Conservation (phyloP, 2,888 invertebrate genomes). For the Agonopterix subpropinquella region DNA sequence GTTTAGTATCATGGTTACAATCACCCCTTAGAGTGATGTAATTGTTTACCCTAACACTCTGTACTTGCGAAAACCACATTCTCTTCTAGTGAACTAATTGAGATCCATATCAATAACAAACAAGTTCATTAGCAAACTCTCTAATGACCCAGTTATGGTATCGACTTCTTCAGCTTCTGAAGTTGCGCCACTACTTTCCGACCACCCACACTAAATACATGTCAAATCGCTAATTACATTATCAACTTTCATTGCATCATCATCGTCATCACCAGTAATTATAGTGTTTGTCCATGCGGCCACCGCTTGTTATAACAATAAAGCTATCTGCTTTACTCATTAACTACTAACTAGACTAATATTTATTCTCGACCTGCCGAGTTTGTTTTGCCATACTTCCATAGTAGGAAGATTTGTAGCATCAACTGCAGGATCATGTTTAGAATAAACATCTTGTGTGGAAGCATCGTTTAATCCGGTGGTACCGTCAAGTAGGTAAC, state of each 20-base stretch:
- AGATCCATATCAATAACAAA: background rate
- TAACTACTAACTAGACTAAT: constrained; percentile 41
- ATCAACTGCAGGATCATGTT: constrained; percentile 14
- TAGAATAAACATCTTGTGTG: constrained; percentile 11
- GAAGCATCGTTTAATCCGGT: constrained; percentile 55
- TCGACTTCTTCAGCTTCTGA: constrained; percentile 41
- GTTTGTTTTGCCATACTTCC: constrained; percentile 20
- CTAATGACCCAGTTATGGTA: constrained; percentile 47
- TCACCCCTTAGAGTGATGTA: too few relatives aligned
- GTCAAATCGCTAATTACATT: constrained; percentile 66
- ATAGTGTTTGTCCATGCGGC: constrained; percentile 48
- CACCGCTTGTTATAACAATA: constrained; percentile 53
- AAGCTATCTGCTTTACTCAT: constrained; percentile 55
- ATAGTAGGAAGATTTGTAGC: constrained; percentile 10
- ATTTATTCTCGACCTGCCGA: constrained; percentile 30
- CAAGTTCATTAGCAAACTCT: constrained; percentile 23
- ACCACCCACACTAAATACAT: constrained; percentile 64
- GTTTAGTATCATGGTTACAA: too few relatives aligned
- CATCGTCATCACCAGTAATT: constrained; percentile 45
- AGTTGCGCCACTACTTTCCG: constrained; percentile 48
- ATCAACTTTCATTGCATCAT: constrained; percentile 71
- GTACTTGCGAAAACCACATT: too few relatives aligned
- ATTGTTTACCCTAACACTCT: too few relatives aligned
- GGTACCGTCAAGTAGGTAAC: constrained; percentile 61
- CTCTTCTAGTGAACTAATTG: too few relatives aligned